Base-by-base conservation (phyloP, 1,140 invertebrate species). In the Holcopasites calliopsidis region DNA sequence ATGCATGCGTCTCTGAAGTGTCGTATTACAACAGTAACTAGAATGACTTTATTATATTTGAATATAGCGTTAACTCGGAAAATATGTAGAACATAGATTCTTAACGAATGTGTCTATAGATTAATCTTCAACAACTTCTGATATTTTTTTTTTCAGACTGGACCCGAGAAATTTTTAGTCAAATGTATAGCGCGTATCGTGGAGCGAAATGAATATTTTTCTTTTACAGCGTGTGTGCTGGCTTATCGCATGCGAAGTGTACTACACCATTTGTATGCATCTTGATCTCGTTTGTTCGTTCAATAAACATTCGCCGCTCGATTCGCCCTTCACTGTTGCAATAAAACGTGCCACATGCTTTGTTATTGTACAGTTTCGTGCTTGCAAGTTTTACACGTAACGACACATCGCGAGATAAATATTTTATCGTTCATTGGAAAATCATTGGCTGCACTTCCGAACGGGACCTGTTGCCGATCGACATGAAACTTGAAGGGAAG, bases 131-230 rank as follows among this genome's bases (percentile, higher is more conserved):
- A 23, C 26, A 21, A 28, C 31, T 38, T 49, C 2, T 50, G 50
- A 71, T 18, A n/a, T n/a, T n/a, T n/a, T 28, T 35, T 50, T 61
- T 71, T 71, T 71, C 69, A 71, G 69, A 33, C 1, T 49, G 31
- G 26, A 16, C 10, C 62, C 13, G 5, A 40, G 21, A 64, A 6
- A 4, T 28, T 57, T 42, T 57, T 8, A 33, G n/a, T 8, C 13
- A 35, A 62, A n/a, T 21, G 3, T 38, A 1, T 4, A 35, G 28
- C 11, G 3, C 7, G 10, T 23, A 26, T 35, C 16, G 35, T 7
- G 3, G 31, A 60, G 16, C 21, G 10, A 40, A 42, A 21, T 42
- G 28, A 4, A 42, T 61, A n/a, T 50, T 62, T 49, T 61, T 21
- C 11, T 2, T n/a, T n/a, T n/a, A 21, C 4, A 8, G 23, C 44